Evolutionary conservation across 2,797 vertebrate species (phyloP).

Genomic region (Phoxinus dragarum): DNA sequence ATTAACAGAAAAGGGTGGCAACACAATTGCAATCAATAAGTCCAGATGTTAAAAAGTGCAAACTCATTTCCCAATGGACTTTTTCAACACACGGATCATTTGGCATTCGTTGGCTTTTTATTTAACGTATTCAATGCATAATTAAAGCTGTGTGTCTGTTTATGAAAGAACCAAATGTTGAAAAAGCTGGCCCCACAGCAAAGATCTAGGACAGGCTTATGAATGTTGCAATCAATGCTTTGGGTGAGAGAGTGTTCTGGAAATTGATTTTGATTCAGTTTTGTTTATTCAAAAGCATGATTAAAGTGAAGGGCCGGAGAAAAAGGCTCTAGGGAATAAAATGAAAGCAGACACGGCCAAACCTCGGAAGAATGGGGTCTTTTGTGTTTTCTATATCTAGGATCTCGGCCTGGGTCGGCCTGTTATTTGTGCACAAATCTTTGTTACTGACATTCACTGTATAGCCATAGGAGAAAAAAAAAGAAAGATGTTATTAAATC

Average conservation of each 20-base stretch:
- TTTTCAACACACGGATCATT: conserved; percentile 16
- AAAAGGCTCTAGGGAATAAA: conserved; percentile 6
- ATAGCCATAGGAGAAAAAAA: neutral
- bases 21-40: conserved; percentile 27
- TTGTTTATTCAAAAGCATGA: conserved; percentile 52
- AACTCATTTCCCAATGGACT: conserved; percentile 22
- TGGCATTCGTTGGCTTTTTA: neutral
- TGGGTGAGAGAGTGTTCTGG: conserved; percentile 39
- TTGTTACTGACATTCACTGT: conserved; percentile 6
- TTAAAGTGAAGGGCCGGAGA: conserved; percentile 44
- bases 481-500: conserved; percentile 43
- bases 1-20: conserved; percentile 18
- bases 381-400: conserved; percentile 42
- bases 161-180: neutral
- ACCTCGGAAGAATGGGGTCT: conserved; percentile 27
- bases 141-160: conserved; percentile 9
- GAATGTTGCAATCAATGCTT: conserved; percentile 29
- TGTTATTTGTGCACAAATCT: conserved; percentile 29
- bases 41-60: conserved; percentile 21
- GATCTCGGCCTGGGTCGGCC: conserved; percentile 9
- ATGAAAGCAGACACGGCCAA: conserved; percentile 35
- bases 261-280: conserved; percentile 42
- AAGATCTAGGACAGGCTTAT: neutral
- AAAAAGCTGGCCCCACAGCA: neutral
- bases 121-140: conserved; percentile 2